Conservation (phyloP, 2,113 vertebrate species). For the Sapayoa aenigma region DNA sequence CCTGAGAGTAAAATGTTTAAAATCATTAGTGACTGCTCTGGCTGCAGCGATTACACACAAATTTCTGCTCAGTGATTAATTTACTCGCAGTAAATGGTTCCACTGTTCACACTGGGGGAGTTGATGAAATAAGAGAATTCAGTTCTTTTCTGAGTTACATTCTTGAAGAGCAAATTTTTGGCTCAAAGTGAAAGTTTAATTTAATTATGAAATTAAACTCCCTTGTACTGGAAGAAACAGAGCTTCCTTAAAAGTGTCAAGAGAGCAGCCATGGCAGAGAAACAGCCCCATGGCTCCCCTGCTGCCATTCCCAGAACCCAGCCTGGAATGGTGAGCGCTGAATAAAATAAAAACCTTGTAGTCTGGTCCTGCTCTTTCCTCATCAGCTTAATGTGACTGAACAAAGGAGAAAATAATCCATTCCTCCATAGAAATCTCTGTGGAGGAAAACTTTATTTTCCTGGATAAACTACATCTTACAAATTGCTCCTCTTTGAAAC, state of each 20-base stretch:
- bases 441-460: background rate
- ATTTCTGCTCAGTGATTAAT: slow-evolving; percentile 1
- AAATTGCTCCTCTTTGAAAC: background rate
- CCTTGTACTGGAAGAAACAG: background rate
- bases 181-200: background rate
- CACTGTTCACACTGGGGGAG: background rate
- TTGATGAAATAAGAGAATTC: background rate
- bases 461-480: background rate
- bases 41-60: background rate
- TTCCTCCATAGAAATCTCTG: background rate
- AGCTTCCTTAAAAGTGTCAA: background rate
- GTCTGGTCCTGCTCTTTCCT: background rate
- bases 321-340: accelerated
- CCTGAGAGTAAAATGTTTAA: background rate
- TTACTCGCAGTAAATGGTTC: background rate
- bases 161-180: background rate
- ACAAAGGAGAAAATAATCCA: background rate
- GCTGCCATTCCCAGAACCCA: background rate
- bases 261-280: background rate
- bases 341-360: background rate
- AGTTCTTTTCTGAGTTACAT: background rate
- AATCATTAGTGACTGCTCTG: background rate
- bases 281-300: accelerated
- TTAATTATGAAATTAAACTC: background rate
- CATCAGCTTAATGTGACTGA: background rate